Evolutionary conservation across 2,888 invertebrate genomes (phyloP).

Genomic region (Taenaris catops): DNA sequence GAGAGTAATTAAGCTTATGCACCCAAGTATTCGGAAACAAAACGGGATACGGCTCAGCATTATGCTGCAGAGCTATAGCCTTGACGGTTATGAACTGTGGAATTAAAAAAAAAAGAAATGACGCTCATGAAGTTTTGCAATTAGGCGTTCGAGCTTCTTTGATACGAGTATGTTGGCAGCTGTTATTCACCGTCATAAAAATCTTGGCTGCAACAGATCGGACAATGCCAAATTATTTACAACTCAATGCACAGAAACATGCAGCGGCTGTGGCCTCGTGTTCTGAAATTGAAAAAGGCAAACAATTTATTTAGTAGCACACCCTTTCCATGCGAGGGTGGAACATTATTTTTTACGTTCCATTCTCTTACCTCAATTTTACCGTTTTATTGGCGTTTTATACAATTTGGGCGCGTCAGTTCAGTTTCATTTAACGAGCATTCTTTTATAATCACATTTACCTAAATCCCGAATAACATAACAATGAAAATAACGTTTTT

Average conservation of each 20-base stretch:
- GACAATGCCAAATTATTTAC: slow-evolving; percentile 1
- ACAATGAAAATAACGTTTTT: slow-evolving; percentile 8
- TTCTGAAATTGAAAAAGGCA: slow-evolving; percentile 63
- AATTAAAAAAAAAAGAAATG: no score
- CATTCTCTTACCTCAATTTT: slow-evolving; percentile 64
- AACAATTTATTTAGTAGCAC: slow-evolving; percentile 65
- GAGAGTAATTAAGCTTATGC: no score
- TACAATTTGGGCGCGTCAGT: slow-evolving; percentile 50
- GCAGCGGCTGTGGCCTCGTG: slow-evolving; percentile 31
- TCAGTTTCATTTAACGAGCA: slow-evolving; percentile 27
- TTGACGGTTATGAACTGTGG: no score
- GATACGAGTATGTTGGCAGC: no score
- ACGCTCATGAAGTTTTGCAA: no score
- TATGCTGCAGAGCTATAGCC: no score
- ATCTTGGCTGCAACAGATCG: slow-evolving; percentile 3
- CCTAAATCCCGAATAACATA: slow-evolving; percentile 7
- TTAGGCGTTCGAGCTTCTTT: no score
- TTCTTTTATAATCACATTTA: slow-evolving; percentile 23
- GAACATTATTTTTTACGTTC: slow-evolving; percentile 69
- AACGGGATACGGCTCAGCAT: no score
- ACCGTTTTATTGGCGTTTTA: slow-evolving; percentile 60
- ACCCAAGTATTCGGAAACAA: no score
- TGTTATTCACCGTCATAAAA: no score
- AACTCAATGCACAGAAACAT: slow-evolving; percentile 10
- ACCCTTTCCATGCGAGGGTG: slow-evolving; percentile 46